Evolutionary conservation across 2,113 vertebrate genomes (phyloP).

Genomic region (Semnornis frantzii): DNA sequence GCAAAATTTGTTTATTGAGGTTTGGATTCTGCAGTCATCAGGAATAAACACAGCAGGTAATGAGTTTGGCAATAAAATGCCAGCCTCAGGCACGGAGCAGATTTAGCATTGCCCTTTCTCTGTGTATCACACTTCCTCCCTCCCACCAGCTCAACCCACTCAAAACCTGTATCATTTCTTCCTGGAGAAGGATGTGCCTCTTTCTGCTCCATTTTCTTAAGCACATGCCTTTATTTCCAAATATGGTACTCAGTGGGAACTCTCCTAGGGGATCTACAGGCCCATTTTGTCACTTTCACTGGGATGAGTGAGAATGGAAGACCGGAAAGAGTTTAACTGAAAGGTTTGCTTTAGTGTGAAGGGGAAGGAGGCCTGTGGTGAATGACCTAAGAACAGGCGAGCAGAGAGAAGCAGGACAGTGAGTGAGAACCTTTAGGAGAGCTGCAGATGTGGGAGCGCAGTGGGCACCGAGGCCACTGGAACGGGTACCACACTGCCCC

Average conservation of each 20-base stretch:
- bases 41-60: conserved; percentile 38
- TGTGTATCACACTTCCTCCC: conserved; percentile 47
- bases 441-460: background rate
- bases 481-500: background rate
- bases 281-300: background rate
- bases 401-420: background rate
- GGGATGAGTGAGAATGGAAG: background rate
- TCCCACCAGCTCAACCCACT: conserved; percentile 36
- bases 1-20: background rate
- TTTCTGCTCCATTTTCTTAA: conserved; percentile 12
- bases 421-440: background rate
- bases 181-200: background rate
- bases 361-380: background rate
- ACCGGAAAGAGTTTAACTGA: background rate
- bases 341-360: background rate
- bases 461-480: rapidly evolving
- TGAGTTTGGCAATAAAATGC: conserved; percentile 21
- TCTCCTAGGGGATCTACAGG: background rate
- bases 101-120: conserved; percentile 34
- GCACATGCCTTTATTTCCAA: conserved; percentile 20
- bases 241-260: background rate
- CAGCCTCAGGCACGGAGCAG: conserved; percentile 40
- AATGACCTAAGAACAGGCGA: background rate
- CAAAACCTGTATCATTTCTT: conserved; percentile 29
- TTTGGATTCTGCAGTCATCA: background rate